Evolutionary conservation across 2,113 vertebrate genomes (phyloP).

Genomic region (Ciconia boyciana): DNA sequence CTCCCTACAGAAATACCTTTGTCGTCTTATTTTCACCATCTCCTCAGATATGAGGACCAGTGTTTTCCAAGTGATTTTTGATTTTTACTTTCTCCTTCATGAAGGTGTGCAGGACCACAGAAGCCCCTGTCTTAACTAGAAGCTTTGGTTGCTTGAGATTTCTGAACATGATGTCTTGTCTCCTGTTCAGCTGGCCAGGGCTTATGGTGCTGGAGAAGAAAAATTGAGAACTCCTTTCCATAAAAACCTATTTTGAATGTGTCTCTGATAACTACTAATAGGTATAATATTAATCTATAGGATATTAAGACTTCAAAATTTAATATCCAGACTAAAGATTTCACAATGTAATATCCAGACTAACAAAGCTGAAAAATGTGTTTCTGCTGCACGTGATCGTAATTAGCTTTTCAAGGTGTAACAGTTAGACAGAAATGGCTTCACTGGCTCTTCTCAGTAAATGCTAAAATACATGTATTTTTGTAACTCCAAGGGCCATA

Average conservation of each 20-base stretch:
- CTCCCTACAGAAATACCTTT: background rate
- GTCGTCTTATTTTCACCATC: background rate
- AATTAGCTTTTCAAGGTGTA: background rate
- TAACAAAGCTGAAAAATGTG: background rate
- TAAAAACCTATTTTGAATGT: background rate
- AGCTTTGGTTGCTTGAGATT: background rate
- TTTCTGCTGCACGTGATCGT: background rate
- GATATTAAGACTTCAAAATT: background rate
- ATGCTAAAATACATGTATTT: background rate
- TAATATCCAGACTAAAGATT: background rate
- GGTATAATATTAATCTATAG: background rate
- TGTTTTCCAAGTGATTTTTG: background rate
- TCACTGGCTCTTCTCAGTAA: background rate
- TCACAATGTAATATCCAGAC: background rate
- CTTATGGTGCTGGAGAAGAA: background rate
- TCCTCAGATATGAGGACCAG: background rate
- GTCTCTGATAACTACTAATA: background rate
- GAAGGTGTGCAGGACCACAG: background rate
- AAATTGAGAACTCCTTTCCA: background rate
- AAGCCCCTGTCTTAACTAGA: background rate
- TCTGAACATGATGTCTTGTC: background rate
- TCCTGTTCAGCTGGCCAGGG: background rate
- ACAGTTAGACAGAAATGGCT: background rate
- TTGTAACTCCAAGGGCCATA: background rate
- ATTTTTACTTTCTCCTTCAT: background rate